Evolutionary conservation across 2,797 vertebrate genomes (phyloP).

Genomic region (Podarcis siculus): DNA sequence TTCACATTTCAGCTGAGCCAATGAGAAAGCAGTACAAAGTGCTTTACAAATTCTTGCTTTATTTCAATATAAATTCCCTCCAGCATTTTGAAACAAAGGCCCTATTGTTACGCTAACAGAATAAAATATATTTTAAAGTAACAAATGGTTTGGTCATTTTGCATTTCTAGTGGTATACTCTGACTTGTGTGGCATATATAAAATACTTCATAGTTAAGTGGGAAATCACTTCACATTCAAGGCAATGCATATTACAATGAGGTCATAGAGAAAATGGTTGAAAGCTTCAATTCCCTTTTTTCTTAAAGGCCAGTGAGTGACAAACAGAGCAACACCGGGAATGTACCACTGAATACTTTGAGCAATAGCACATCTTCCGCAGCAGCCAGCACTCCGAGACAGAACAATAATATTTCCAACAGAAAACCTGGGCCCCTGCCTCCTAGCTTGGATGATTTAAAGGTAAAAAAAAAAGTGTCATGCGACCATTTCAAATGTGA

Average conservation of each 20-base stretch:
- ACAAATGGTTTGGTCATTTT: background rate
- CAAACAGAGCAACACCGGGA: slow-evolving; percentile 83
- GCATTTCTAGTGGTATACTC: background rate
- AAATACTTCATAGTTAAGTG: background rate
- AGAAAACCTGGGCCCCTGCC: slow-evolving; percentile 86
- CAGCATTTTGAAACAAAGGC: background rate
- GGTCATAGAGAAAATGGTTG: slow-evolving; percentile 31
- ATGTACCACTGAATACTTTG: slow-evolving; percentile 68
- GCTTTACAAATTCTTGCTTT: background rate
- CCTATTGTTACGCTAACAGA: background rate
- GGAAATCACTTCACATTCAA: background rate
- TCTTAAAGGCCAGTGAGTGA: slow-evolving; percentile 82
- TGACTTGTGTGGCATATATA: background rate
- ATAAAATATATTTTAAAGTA: background rate
- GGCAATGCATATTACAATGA: background rate
- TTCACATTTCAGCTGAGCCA: background rate
- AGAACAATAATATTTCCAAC: slow-evolving; percentile 67
- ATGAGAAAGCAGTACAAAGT: background rate
- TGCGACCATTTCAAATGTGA: background rate
- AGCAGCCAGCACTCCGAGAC: slow-evolving; percentile 72
- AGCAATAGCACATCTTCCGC: slow-evolving; percentile 76
- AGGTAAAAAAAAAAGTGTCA: slow-evolving; percentile 81
- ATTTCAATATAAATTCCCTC: background rate
- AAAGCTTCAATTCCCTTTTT: slow-evolving; percentile 26
- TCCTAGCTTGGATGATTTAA: slow-evolving; percentile 92